Conservation (phyloP, 2,113 vertebrate genomes). For the Oncorhynchus tshawytscha region DNA sequence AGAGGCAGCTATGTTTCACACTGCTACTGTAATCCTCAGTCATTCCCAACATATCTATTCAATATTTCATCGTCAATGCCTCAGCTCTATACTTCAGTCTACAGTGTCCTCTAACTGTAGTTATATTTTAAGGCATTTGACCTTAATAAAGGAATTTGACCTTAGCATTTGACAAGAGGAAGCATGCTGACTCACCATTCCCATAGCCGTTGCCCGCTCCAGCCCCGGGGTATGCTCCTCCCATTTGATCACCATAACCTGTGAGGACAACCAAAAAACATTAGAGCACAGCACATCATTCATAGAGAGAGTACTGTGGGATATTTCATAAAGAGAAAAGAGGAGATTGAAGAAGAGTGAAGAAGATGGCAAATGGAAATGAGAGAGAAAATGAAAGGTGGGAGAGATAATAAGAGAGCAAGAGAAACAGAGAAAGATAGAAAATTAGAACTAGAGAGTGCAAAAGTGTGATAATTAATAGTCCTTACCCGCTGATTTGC, state of each 20-base stretch:
- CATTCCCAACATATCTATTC: neutral
- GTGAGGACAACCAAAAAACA: neutral
- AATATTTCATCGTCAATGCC: neutral
- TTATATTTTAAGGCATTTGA: neutral
- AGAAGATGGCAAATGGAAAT: no score
- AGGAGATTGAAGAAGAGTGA: no score
- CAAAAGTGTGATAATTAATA: neutral
- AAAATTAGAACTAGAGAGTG: neutral
- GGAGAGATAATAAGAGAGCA: neutral
- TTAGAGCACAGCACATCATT: neutral
- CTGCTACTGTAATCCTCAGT: neutral
- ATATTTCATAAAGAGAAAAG: no score
- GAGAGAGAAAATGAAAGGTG: no score
- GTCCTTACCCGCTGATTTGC: constrained; percentile 29
- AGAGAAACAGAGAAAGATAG: neutral
- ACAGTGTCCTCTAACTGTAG: neutral
- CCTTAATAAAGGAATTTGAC: neutral
- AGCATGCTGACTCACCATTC: constrained; percentile 9
- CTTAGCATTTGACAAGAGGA: neutral
- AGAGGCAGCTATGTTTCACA: neutral
- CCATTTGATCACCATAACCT: constrained; percentile 51
- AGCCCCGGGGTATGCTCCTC: constrained; percentile 48
- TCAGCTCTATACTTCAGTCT: neutral
- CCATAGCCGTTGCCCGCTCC: constrained; percentile 6
- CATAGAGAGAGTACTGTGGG: no score